Conservation (phyloP, 2,113 vertebrate genomes). For the Zosterops pallidus region DNA sequence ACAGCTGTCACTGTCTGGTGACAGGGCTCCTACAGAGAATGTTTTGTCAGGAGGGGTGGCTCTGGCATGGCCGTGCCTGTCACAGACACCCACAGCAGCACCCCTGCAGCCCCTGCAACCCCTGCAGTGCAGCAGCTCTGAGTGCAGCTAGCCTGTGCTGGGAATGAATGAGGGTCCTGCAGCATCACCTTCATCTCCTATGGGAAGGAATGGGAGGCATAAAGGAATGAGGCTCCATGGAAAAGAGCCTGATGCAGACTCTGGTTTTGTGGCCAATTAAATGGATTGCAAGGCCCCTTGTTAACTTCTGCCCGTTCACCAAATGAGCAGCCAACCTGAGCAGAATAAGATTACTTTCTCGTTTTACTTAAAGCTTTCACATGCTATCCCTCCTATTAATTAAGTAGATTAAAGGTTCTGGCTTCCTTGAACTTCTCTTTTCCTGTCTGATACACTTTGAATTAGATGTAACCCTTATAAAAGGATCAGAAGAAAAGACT, state of each 20-base stretch:
- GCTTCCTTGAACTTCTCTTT: neutral
- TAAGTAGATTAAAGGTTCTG: slow-evolving; percentile 35
- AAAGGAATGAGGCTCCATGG: fast-evolving
- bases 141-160: fast-evolving
- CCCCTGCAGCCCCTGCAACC: neutral
- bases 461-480: slow-evolving; percentile 16
- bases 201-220: neutral
- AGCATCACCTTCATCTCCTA: neutral
- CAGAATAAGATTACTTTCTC: neutral
- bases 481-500: neutral
- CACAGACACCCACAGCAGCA: neutral
- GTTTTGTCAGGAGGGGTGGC: neutral
- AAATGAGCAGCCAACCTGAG: neutral
- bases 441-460: slow-evolving; percentile 24
- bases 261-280: slow-evolving; percentile 2
- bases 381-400: neutral
- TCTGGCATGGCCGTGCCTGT: neutral
- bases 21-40: neutral
- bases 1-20: neutral
- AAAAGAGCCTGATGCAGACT: neutral
- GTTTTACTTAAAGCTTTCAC: slow-evolving; percentile 8
- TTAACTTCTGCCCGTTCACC: neutral
- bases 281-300: neutral
- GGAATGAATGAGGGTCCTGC: neutral
- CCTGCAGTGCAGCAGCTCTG: neutral